Evolutionary conservation across 2,888 invertebrate species (phyloP).

Genomic region (Brassicogethes aeneus): DNA sequence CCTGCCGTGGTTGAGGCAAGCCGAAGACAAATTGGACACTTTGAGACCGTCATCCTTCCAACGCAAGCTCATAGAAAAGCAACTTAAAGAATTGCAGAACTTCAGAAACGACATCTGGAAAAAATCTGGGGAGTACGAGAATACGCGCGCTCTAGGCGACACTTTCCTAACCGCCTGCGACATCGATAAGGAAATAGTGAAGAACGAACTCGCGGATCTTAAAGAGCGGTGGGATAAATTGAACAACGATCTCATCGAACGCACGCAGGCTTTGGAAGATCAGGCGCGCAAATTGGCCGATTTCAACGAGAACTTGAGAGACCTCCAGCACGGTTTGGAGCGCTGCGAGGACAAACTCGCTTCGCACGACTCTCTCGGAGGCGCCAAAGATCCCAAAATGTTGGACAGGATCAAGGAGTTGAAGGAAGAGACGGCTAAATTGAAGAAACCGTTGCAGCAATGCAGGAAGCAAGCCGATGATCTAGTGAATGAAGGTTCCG

Average conservation of each 20-base stretch:
- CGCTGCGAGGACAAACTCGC: conserved; percentile 82
- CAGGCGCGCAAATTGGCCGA: conserved; percentile 74
- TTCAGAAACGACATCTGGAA: conserved; percentile 92
- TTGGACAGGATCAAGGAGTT: conserved; percentile 76
- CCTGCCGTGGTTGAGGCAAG: conserved; percentile 79
- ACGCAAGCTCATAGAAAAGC: conserved; percentile 78
- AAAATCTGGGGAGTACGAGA: conserved; percentile 88
- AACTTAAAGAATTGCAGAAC: conserved; percentile 76
- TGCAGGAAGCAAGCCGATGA: conserved; percentile 58
- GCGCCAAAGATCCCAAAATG: conserved; percentile 73
- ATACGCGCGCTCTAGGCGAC: conserved; percentile 76
- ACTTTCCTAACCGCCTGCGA: conserved; percentile 83
- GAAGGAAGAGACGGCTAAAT: conserved; percentile 68
- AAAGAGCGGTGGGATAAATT: conserved; percentile 87
- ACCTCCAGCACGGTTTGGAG: conserved; percentile 75
- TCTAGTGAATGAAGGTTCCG: conserved; percentile 65
- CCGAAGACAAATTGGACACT: conserved; percentile 74
- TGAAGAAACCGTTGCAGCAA: conserved; percentile 62
- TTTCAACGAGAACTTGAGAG: conserved; percentile 75
- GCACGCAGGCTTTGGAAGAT: conserved; percentile 74
- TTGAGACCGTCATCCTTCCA: conserved; percentile 73
- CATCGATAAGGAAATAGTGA: conserved; percentile 82
- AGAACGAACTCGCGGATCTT: conserved; percentile 69
- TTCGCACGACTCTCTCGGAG: conserved; percentile 62
- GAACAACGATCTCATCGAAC: conserved; percentile 71